Base-by-base conservation (phyloP, 2,113 vertebrate species). In the Ageneiosus marmoratus region DNA sequence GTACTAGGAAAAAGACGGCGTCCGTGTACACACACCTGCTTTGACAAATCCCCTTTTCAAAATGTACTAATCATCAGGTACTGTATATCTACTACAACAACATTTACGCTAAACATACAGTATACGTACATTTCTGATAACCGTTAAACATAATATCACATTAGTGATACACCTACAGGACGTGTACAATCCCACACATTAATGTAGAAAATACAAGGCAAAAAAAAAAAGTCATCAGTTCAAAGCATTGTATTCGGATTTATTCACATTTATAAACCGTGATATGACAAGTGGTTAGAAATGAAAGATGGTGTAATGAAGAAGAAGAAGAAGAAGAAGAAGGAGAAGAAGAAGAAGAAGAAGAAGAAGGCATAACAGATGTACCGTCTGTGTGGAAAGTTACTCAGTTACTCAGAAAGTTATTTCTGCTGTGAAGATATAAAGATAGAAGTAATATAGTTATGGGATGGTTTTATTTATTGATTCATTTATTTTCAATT, bases 1-100 rank as follows among this genome's bases (percentile, higher is more conserved):
- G 69, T 46, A 41, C 65, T 78, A 65, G 56, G 67, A 80, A 74
- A 60, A 50, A 34, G 50, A 48, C 37, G 29, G 29, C 65, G 46
- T 34, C 55, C 12, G 16, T 48, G 37, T 44, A 41, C 37, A 41
- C 37, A 41, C 37, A 41, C 37, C 62, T 37, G 62, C 12, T 32
- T 29, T 81, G 50, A 85, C 29, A n/a, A 48, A 27, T 37, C 10
- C 51, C 2, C 16, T 24, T 81, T 58, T 76, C 62, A 72, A 20
- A 67, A 67, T 37, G 32, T 67, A 29, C 32, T 67, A 32, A 67
- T 63, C 62, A 37, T 65, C 15, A 34, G 62, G 18, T 20, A 65
- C 3, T n/a, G n/a, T n/a, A n/a, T n/a, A 34, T 37, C 8, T 65
- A 29, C 37, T 22, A 11, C 37, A 37, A 9, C 34, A 44, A 55